These are phyloP conservation scores for Nymphalis polychloros DNA, from an alignment of 2,888 invertebrate species.

Conservation along the genomic window DNA sequence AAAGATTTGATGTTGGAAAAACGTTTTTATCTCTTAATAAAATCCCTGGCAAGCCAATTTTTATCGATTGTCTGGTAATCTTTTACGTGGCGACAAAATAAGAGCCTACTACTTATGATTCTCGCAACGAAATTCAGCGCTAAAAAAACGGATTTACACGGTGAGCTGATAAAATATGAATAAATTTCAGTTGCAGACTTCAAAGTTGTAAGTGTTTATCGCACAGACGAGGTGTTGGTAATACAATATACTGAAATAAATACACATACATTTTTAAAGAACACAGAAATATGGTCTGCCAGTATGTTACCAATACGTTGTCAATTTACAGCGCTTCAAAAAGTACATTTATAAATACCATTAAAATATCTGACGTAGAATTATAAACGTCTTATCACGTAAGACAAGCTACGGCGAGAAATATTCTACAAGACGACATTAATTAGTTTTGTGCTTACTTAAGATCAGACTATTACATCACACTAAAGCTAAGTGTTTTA, in stretches of 20 bases:
- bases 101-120: constrained; percentile 28
- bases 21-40: not conserved
- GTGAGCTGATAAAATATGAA: constrained; percentile 25
- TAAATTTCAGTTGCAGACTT: constrained; percentile 18
- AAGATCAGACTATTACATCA: constrained; percentile 3
- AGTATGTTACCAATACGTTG: too few species aligned
- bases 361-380: too few species aligned
- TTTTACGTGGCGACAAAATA: constrained; percentile 27
- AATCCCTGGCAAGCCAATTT: not conserved
- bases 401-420: not conserved
- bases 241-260: too few species aligned
- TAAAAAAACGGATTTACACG: constrained; percentile 32
- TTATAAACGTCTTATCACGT: not conserved
- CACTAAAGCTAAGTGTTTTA: constrained; percentile 9
- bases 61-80: constrained; percentile 13
- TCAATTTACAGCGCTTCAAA: too few species aligned
- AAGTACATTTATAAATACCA: too few species aligned
- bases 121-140: constrained; percentile 19
- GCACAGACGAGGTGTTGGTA: not conserved
- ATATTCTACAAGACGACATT: not conserved
- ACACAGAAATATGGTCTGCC: too few species aligned
- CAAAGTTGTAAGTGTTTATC: constrained; percentile 4
- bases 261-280: too few species aligned
- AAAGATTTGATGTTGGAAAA: too few species aligned
- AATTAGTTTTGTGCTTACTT: constrained; percentile 1